Evolutionary conservation across 2,888 invertebrate species (phyloP).

Genomic region (Bibio marci): DNA sequence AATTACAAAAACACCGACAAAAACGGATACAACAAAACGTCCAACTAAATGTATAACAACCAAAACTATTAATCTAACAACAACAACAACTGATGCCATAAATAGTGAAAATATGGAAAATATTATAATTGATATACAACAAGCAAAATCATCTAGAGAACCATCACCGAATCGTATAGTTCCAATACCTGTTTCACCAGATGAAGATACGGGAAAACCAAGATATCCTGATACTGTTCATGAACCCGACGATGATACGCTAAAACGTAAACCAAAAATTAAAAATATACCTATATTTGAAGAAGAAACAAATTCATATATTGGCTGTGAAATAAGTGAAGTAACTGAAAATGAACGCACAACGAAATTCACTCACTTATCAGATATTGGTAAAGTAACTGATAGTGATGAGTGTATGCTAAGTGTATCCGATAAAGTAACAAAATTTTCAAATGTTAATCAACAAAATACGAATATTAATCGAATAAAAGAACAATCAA

Average conservation of each 20-base stretch:
- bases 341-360: constrained; percentile 33
- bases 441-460: constrained; percentile 30
- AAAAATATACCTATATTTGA: constrained; percentile 37
- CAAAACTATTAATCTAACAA: constrained; percentile 33
- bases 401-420: constrained; percentile 35
- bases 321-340: constrained; percentile 35
- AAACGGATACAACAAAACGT: constrained; percentile 11
- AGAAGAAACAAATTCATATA: constrained; percentile 31
- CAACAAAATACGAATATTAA: not conserved
- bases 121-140: constrained; percentile 48
- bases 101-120: constrained; percentile 37
- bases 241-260: constrained; percentile 52
- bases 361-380: not conserved
- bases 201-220: constrained; percentile 40
- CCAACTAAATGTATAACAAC: constrained; percentile 33
- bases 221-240: constrained; percentile 56
- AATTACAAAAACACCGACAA: constrained; percentile 13
- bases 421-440: constrained; percentile 51
- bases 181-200: constrained; percentile 43
- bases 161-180: constrained; percentile 55
- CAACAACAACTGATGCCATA: constrained; percentile 28
- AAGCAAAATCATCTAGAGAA: constrained; percentile 58
- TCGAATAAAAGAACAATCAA: constrained; percentile 7
- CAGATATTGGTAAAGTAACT: not conserved
- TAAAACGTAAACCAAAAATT: constrained; percentile 25